phyloP scores from a whole-genome alignment of 1,140 invertebrate species.

The Musca domestica region DNA sequence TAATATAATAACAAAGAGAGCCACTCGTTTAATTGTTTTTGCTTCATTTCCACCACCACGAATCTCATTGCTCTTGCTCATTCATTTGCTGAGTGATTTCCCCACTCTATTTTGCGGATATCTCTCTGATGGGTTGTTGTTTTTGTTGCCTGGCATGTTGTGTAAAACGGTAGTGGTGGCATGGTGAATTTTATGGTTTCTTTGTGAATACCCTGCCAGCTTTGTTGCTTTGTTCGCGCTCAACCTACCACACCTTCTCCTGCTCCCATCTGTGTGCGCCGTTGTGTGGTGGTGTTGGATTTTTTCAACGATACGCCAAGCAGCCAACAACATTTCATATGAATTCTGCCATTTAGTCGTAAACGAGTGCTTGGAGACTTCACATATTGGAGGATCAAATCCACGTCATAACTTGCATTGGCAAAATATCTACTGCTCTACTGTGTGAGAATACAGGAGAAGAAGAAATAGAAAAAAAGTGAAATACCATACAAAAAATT shows the following conservation, averaged over 20 bases:
- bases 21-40: not conserved
- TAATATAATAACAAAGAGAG: not conserved
- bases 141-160: not conserved
- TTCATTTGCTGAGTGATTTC: not conserved
- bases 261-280: not conserved
- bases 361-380: constrained; percentile 48
- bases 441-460: not conserved
- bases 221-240: not conserved
- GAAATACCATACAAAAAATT: no score
- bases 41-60: not conserved
- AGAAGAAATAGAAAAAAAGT: no score
- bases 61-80: not conserved
- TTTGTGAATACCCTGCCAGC: no score
- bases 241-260: not conserved
- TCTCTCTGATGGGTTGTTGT: not conserved
- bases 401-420: constrained; percentile 37
- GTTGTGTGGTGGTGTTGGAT: not conserved
- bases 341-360: constrained; percentile 27
- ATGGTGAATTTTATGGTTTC: constrained; percentile 14
- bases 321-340: constrained; percentile 25
- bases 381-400: constrained; percentile 53
- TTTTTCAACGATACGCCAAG: not conserved
- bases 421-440: constrained; percentile 8
- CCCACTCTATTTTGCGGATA: not conserved
- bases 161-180: not conserved